Base-by-base conservation (phyloP, 1,140 invertebrate species). In the Orchesella cincta region DNA sequence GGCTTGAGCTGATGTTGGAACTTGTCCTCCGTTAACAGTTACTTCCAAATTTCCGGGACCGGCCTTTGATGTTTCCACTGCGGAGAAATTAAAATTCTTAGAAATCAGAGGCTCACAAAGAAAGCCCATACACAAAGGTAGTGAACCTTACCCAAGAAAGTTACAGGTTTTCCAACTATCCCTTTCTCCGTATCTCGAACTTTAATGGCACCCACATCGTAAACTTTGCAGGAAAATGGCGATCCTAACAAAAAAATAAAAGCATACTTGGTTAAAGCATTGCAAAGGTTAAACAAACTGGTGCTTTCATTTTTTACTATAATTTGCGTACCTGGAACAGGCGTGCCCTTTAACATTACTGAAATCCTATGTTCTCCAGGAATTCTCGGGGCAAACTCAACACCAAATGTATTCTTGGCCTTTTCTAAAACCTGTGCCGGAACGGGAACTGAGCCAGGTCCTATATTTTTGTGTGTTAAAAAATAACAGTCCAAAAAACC, bases 31-130 rank as follows among this genome's bases (percentile, higher is more conserved):
- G 83, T 97, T 98, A 1, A 99, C 96, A 0, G 95, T 96, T 34
- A 99, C 96, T 86, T 99, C 97, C 57, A 99, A 86, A 86, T 98
- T 98, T 14, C 98, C 98, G 34, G 91, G 95, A 33, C 98, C 98
- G 33, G 96, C 96, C 86, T 96, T 93, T 84, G 94, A 94, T 14
- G 97, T 98, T 88, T 99, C 96, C 81, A 99, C 97, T 97, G 84
- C 23, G 14, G n/a, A 57, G 26, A 5, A 16, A 83, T 81, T 73
- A 74, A 28, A 73, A 70, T 1, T 20, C 57, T 12, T 52, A 51
- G 28, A 52, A 57, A 23, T 46, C 18, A 46, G 39, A 46, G 39
- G 18, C 5, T 5, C 18, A 46, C 5, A 46, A 46, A 46, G 5
- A 46, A 46, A 46, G 18, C 39, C 64, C 2, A 77, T 72, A 70